Conservation (phyloP, 2,888 invertebrate genomes). For the Perdita meconis region DNA sequence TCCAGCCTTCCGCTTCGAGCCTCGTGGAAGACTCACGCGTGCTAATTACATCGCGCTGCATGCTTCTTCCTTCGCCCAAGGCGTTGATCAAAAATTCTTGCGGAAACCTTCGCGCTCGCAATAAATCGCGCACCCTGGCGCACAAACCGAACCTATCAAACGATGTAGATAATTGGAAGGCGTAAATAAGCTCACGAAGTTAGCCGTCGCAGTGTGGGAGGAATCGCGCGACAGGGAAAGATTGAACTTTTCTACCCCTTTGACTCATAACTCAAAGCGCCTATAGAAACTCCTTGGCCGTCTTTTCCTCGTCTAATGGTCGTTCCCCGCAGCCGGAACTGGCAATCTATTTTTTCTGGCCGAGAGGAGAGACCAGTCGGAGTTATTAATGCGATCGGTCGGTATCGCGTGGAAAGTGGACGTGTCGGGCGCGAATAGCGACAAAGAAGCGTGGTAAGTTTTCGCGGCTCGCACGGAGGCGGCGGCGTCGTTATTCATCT, state of each 20-base stretch:
- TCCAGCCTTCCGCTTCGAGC: background rate
- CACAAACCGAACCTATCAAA: too few species aligned
- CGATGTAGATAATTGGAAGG: too few species aligned
- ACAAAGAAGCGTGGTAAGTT: constrained; percentile 63
- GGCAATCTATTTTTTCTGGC: background rate
- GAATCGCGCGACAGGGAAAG: too few species aligned
- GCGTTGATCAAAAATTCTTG: too few species aligned
- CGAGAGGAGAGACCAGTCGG: background rate
- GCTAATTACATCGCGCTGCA: constrained; percentile 13
- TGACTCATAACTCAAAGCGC: background rate
- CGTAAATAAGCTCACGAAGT: too few species aligned
- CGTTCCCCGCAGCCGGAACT: background rate
- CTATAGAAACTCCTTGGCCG: background rate
- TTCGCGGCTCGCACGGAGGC: constrained; percentile 39
- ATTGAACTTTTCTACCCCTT: too few species aligned
- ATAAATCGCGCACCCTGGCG: too few species aligned
- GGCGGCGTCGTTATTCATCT: constrained; percentile 72
- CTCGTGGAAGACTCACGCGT: background rate
- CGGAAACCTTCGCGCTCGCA: too few species aligned
- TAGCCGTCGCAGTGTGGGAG: too few species aligned
- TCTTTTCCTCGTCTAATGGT: too few species aligned
- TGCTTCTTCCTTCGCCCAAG: too few species aligned
- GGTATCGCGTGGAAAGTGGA: constrained; percentile 21
- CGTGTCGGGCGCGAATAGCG: constrained; percentile 4
- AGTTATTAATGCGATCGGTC: constrained; percentile 21